Evolutionary conservation across 2,888 invertebrate genomes (phyloP).

Genomic region (Ernsta delagoae): DNA sequence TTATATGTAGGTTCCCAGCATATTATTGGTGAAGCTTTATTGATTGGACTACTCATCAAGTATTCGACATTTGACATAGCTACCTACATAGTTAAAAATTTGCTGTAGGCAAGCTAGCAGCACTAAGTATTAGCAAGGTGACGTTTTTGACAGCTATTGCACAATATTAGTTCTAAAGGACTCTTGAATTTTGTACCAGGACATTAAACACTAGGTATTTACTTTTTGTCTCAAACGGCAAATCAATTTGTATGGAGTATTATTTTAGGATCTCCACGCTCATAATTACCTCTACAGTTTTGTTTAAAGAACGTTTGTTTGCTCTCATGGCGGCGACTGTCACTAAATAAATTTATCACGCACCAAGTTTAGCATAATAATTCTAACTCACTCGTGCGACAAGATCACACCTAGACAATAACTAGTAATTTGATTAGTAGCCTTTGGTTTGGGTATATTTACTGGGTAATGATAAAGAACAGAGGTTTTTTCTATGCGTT

Average conservation of each 20-base stretch:
- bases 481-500: constrained; percentile 8
- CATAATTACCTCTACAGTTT: constrained; percentile 60
- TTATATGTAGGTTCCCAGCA: too few species aligned
- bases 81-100: not conserved
- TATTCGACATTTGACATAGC: too few species aligned
- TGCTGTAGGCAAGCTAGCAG: not conserved
- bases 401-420: constrained; percentile 69
- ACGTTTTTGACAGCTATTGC: constrained; percentile 8
- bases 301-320: constrained; percentile 67
- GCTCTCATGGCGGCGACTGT: constrained; percentile 61
- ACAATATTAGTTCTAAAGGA: constrained; percentile 14
- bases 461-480: constrained; percentile 52
- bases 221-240: constrained; percentile 17
- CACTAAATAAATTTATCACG: constrained; percentile 76
- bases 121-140: not conserved
- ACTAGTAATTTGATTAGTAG: constrained; percentile 65
- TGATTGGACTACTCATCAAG: not conserved
- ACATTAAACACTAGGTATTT: constrained; percentile 10
- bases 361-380: constrained; percentile 68
- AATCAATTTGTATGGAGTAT: constrained; percentile 39
- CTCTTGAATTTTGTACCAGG: constrained; percentile 11
- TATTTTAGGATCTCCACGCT: constrained; percentile 46
- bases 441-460: constrained; percentile 43
- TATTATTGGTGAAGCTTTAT: too few species aligned
- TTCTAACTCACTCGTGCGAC: constrained; percentile 63